Percentiles rank a stretch among this genome's conserved stretches.
Conservation (phyloP, 2,888 invertebrate species). For the Lissocephala sabroskyi region DNA sequence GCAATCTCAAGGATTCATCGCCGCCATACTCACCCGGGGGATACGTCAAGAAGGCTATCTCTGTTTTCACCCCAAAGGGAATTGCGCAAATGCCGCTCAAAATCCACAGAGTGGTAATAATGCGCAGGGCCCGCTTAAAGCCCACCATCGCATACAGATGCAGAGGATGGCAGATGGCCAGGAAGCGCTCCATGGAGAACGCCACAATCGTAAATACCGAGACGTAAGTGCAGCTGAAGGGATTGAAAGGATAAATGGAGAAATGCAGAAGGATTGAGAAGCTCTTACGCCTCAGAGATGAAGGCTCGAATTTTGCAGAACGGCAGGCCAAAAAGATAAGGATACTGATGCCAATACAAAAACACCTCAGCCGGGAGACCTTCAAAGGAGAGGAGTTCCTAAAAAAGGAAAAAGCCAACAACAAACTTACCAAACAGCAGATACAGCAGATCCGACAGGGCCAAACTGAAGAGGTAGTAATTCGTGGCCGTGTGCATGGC, state of each 20-base stretch:
- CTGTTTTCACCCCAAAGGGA: slow-evolving; percentile 84
- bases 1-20: neutral
- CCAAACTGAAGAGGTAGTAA: slow-evolving; percentile 91
- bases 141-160: slow-evolving; percentile 88
- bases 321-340: slow-evolving; percentile 84
- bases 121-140: slow-evolving; percentile 84
- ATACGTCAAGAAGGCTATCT: slow-evolving; percentile 82
- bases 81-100: slow-evolving; percentile 82
- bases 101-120: slow-evolving; percentile 85
- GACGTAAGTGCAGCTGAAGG: slow-evolving; percentile 86
- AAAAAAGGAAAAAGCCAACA: neutral
- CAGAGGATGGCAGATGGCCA: slow-evolving; percentile 92
- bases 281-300: slow-evolving; percentile 85
- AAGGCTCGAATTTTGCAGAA: slow-evolving; percentile 88
- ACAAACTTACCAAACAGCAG: slow-evolving; percentile 83
- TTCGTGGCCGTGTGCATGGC: slow-evolving; percentile 93
- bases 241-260: slow-evolving; percentile 1
- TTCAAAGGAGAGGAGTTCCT: slow-evolving; percentile 72
- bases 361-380: slow-evolving; percentile 90
- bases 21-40: slow-evolving; percentile 76
- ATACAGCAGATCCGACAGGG: slow-evolving; percentile 87
- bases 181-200: slow-evolving; percentile 91
- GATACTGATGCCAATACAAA: slow-evolving; percentile 91
- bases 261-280: neutral
- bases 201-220: slow-evolving; percentile 93